A percentile compares a stretch with the other conserved stretches of the same genome.
These are phyloP conservation scores for Semotilus atromaculatus DNA, from an alignment of 2,797 vertebrate species.

Conservation along the genomic window DNA sequence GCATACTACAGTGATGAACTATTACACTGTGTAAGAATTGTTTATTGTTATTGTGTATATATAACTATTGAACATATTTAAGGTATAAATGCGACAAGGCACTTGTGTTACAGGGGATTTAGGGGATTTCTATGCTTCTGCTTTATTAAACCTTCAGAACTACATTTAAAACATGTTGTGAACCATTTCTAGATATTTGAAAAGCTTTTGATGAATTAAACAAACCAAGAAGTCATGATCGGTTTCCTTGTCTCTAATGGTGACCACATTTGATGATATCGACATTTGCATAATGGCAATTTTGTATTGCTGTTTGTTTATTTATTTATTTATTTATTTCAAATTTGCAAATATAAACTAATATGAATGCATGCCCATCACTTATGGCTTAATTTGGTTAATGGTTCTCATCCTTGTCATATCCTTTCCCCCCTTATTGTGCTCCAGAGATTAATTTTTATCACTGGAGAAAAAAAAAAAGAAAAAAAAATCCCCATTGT, in stretches of 20 bases:
- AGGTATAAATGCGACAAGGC: not conserved
- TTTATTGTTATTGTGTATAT: not conserved
- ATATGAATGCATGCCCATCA: not conserved
- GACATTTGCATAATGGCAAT: slow-evolving; percentile 1
- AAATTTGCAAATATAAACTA: not conserved
- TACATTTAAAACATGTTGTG: not conserved
- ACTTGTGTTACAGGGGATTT: not conserved
- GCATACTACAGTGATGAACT: not conserved
- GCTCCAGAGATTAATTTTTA: not conserved
- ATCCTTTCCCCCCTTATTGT: not conserved
- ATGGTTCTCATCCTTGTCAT: slow-evolving; percentile 24
- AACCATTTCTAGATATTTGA: not conserved
- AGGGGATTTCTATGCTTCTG: not conserved
- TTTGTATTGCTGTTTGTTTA: not conserved
- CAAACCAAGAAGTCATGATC: not conserved
- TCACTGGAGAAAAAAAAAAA: not conserved
- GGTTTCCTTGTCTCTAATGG: not conserved
- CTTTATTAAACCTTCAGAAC: not conserved
- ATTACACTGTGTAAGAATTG: not conserved
- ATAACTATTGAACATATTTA: not conserved
- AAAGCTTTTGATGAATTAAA: not conserved
- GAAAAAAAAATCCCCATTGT: not conserved
- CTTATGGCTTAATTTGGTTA: slow-evolving; percentile 43
- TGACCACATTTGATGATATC: not conserved
- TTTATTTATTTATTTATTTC: slow-evolving; percentile 11